These are phyloP conservation scores for Euphydryas editha DNA, from an alignment of 2,888 invertebrate species.

Conservation along the genomic window DNA sequence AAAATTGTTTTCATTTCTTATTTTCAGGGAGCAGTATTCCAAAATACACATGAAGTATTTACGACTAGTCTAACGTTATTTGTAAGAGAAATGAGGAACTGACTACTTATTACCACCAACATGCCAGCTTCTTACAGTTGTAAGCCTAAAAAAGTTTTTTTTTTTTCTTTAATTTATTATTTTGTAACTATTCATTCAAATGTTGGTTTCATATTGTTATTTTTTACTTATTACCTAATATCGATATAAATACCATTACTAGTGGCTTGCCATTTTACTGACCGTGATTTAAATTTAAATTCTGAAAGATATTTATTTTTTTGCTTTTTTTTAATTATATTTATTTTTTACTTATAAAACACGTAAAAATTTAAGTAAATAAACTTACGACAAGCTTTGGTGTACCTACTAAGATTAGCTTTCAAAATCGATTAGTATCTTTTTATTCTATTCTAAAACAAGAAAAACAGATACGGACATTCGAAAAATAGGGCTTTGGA, in stretches of 20 bases:
- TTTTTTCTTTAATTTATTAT: slow-evolving; percentile 49
- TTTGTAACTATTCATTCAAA: slow-evolving; percentile 23
- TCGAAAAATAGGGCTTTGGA: slow-evolving; percentile 2
- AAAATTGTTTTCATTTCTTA: slow-evolving; percentile 57
- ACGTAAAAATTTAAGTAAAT: neutral
- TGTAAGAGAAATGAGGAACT: slow-evolving; percentile 77
- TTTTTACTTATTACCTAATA: neutral
- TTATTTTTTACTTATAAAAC: neutral
- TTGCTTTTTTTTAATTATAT: neutral
- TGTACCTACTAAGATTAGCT: neutral
- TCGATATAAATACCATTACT: neutral
- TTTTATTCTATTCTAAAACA: neutral
- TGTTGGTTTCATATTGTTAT: slow-evolving; percentile 7
- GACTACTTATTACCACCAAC: slow-evolving; percentile 71
- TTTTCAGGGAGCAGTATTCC: slow-evolving; percentile 82
- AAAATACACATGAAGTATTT: slow-evolving; percentile 82
- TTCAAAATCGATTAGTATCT: neutral
- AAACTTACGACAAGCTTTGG: neutral
- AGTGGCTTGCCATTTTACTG: neutral
- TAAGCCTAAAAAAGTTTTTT: slow-evolving; percentile 66
- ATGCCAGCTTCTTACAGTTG: slow-evolving; percentile 64
- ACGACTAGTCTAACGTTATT: slow-evolving; percentile 73
- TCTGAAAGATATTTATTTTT: neutral
- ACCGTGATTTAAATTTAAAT: neutral
- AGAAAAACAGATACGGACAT: neutral